phyloP scores from a whole-genome alignment of 2,113 vertebrate genomes.

The Delphinus delphis region DNA sequence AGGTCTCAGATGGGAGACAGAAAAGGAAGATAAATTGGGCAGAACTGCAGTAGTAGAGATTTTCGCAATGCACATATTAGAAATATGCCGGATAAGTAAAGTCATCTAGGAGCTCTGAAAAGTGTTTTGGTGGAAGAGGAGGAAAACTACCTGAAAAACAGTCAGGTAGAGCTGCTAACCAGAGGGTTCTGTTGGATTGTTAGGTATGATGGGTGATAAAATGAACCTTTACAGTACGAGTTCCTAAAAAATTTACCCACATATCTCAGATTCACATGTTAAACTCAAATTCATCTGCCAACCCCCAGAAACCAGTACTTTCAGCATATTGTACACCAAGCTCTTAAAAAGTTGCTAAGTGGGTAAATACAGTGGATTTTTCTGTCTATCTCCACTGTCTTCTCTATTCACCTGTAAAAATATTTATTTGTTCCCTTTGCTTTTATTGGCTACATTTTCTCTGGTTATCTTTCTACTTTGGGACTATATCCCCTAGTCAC shows the following conservation, averaged over 20 bases:
- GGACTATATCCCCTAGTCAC: not conserved
- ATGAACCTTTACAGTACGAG: not conserved
- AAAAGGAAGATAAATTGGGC: not conserved
- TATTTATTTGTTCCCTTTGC: not conserved
- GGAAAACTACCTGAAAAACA: not conserved
- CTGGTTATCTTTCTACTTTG: not conserved
- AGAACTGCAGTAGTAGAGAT: not conserved
- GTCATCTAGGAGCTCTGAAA: not conserved
- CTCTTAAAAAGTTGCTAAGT: not conserved
- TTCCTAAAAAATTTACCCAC: not conserved
- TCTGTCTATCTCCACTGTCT: not conserved
- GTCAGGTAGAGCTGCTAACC: not conserved
- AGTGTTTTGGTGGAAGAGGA: not conserved
- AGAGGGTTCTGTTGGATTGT: not conserved
- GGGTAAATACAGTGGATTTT: not conserved
- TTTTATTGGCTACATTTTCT: not conserved
- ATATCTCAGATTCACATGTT: not conserved
- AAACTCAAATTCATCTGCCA: not conserved
- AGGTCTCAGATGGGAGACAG: not conserved
- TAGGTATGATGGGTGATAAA: not conserved
- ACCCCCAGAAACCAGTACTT: not conserved
- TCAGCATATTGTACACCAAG: not conserved
- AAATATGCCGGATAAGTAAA: not conserved
- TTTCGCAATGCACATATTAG: not conserved
- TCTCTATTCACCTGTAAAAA: not conserved